These are phyloP conservation scores for Semicossyphus pulcher DNA, from an alignment of 2,113 vertebrate species.

Conservation along the genomic window DNA sequence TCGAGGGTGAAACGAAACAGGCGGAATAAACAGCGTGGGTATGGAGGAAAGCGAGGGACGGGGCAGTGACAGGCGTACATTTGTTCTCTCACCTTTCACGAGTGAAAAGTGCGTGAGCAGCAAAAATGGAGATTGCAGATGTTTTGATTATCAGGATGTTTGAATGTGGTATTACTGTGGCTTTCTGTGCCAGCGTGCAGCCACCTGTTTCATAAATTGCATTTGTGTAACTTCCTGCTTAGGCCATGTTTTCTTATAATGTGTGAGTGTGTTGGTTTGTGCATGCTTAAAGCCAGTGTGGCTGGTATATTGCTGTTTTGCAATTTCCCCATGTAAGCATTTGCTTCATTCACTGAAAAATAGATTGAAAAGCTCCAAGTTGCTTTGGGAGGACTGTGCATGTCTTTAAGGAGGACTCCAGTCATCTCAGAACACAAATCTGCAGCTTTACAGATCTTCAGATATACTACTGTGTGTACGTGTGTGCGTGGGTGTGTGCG, in stretches of 20 bases:
- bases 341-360: constrained; percentile 22
- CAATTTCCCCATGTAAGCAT: constrained; percentile 20
- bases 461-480: neutral
- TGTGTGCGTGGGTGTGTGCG: neutral
- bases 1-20: constrained; percentile 8
- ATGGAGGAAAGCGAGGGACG: neutral
- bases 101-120: constrained; percentile 18
- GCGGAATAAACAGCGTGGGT: neutral
- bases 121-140: constrained; percentile 30
- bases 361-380: constrained; percentile 3
- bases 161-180: constrained; percentile 26
- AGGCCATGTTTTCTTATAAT: constrained; percentile 25
- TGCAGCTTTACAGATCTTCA: neutral
- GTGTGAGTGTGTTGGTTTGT: neutral
- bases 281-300: neutral
- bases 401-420: too few relatives aligned
- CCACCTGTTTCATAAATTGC: constrained; percentile 14
- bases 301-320: constrained; percentile 22
- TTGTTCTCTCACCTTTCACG: constrained; percentile 33
- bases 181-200: constrained; percentile 4
- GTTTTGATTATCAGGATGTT: constrained; percentile 24
- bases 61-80: constrained; percentile 11
- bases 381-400: neutral
- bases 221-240: constrained; percentile 31
- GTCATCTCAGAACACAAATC: constrained; percentile 16